phyloP scores from a whole-genome alignment of 1,140 invertebrate species.

The Eufriesea mexicana region DNA sequence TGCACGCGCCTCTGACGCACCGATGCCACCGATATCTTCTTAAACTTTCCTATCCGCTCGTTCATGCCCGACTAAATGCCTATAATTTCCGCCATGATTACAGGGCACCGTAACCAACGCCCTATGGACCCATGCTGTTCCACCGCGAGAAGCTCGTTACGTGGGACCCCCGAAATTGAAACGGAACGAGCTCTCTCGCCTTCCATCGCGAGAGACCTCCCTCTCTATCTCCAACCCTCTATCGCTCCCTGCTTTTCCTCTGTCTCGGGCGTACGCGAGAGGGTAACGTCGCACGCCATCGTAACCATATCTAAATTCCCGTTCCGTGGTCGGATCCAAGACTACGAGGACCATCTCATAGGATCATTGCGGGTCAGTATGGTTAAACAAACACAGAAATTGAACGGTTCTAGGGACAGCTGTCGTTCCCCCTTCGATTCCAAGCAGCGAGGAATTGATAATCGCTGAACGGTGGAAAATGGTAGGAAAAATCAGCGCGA shows the following conservation, averaged over 20 bases:
- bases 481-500: not conserved
- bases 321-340: not conserved
- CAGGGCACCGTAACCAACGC: slow-evolving; percentile 75
- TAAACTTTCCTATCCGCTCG: slow-evolving; percentile 79
- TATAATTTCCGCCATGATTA: slow-evolving; percentile 82
- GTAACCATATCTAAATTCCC: slow-evolving; percentile 73
- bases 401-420: slow-evolving; percentile 15
- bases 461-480: too few relatives aligned
- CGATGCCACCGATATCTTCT: slow-evolving; percentile 78
- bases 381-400: slow-evolving; percentile 73
- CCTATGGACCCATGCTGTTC: slow-evolving; percentile 55
- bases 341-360: slow-evolving; percentile 47
- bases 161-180: slow-evolving; percentile 74
- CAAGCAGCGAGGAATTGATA: not conserved
- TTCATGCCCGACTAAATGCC: slow-evolving; percentile 80
- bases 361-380: slow-evolving; percentile 58
- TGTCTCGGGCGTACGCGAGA: not conserved
- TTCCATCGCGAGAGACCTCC: too few relatives aligned
- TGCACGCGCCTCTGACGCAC: slow-evolving; percentile 77
- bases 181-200: slow-evolving; percentile 58
- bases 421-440: slow-evolving; percentile 21
- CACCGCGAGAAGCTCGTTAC: slow-evolving; percentile 66
- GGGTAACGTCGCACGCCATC: not conserved
- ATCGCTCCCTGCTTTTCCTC: not conserved
- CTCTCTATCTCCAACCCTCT: not conserved